phyloP scores from a whole-genome alignment of 2,113 vertebrate genomes.

The Hemibates koningsi region DNA sequence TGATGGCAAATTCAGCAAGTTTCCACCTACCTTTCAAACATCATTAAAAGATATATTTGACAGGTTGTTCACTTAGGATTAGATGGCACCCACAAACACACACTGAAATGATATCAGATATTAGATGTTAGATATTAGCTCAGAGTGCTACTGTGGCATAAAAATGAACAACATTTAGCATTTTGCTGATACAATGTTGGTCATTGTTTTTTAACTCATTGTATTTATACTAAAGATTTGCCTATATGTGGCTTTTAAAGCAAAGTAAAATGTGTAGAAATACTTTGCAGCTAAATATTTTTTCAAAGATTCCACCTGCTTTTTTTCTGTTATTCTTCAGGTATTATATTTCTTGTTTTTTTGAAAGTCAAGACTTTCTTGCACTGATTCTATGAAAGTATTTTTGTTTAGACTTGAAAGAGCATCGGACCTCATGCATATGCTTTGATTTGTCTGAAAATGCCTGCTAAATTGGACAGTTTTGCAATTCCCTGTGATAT shows the following conservation, averaged over 20 bases:
- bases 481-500: not conserved
- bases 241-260: not conserved
- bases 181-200: not conserved
- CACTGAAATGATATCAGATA: not conserved
- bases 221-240: not conserved
- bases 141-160: not conserved
- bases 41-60: not conserved
- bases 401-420: conserved; percentile 2
- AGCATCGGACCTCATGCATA: not conserved
- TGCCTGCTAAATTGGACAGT: not conserved
- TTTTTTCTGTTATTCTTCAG: not conserved
- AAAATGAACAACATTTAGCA: not conserved
- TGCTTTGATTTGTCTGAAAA: conserved; percentile 3
- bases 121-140: not conserved
- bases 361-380: not conserved
- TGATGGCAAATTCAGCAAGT: not conserved
- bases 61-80: not conserved
- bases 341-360: not conserved
- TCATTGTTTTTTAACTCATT: not conserved
- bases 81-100: not conserved
- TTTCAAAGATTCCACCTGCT: not conserved
- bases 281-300: not conserved
- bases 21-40: not conserved
- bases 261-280: not conserved
- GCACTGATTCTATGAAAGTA: not conserved